Evolutionary conservation across 2,888 invertebrate genomes (phyloP), one percentile per base, ranked within the genome.

Genomic region (Willowsia nigromaculata): DNA sequence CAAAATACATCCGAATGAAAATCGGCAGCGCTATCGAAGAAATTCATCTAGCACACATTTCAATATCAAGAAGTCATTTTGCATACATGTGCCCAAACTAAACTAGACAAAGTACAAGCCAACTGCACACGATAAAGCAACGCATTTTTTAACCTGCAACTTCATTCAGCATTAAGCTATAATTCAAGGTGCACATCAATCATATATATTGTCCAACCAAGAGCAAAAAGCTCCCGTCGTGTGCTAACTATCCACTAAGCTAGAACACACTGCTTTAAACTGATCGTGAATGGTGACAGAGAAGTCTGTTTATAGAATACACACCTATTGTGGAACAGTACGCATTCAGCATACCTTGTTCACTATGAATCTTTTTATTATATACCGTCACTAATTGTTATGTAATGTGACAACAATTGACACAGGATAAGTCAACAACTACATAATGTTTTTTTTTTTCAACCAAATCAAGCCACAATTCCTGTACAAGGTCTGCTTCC

Each of bases 391-490:
- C 80, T 87, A 87, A 87, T 87, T 87, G 87, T 87, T 87, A 87
- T 81, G 81, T 87, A 87, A 87, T 87, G 80, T 71, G 87, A 87
- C 87, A 53, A 87, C 80, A 53, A 81, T 87, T 81, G 80, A 27
- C 76, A 85, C 81, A 43, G 62, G 43, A 88, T 76, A 62, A 88
- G 78, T 33, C 25, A 76, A 53, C 53, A 59, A 37, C 59, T 25
- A 62, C 40, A 81, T 81, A 81, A 81, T 59, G 47, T 43, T 81
- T n/a, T n/a, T n/a, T n/a, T n/a, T n/a, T 81, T 47, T 81, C 62
- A 80, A 88, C 83, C 88, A 84, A 83, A 88, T 88, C 88, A 88
- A 88, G 88, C 65, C 83, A 76, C 83, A 83, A 88, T 88, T 88
- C 83, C 88, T 88, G 76, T 88, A 88, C 88, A 88, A 88, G 88